A percentile compares a stretch with the other conserved stretches of the same genome.
Conservation (phyloP, 2,113 vertebrate genomes). For the Gallinago undulata region DNA sequence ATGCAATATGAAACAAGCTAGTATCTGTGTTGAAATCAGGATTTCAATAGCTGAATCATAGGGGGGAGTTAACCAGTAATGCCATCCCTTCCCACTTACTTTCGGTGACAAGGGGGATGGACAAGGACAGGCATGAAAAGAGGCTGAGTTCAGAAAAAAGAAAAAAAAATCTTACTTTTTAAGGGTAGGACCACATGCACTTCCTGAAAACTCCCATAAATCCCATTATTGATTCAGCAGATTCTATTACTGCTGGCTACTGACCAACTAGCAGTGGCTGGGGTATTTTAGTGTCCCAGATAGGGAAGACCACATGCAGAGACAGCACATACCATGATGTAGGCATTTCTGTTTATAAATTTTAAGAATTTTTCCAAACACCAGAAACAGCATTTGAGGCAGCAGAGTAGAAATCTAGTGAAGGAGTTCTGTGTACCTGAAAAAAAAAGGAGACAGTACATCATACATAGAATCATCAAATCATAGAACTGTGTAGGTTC, state of each 20-base stretch:
- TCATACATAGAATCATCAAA: background rate
- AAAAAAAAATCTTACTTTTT: background rate
- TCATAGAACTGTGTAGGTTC: no score
- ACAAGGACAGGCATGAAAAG: background rate
- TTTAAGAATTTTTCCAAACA: constrained; percentile 93
- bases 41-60: background rate
- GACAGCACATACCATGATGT: constrained; percentile 89
- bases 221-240: background rate
- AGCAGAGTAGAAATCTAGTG: constrained; percentile 86
- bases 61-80: background rate
- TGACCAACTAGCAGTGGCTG: background rate
- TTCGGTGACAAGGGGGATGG: background rate
- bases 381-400: constrained; percentile 97
- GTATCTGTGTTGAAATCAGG: background rate
- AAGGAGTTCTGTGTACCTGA: constrained; percentile 83
- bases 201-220: background rate
- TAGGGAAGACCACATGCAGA: background rate
- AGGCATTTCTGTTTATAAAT: constrained; percentile 97
- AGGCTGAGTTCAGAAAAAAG: background rate
- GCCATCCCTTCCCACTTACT: background rate
- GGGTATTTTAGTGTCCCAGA: background rate
- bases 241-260: background rate
- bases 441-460: background rate
- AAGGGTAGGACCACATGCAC: background rate
- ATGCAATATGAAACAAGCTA: background rate